Conservation (phyloP, 1,140 invertebrate genomes). For the Steinernema feltiae region DNA sequence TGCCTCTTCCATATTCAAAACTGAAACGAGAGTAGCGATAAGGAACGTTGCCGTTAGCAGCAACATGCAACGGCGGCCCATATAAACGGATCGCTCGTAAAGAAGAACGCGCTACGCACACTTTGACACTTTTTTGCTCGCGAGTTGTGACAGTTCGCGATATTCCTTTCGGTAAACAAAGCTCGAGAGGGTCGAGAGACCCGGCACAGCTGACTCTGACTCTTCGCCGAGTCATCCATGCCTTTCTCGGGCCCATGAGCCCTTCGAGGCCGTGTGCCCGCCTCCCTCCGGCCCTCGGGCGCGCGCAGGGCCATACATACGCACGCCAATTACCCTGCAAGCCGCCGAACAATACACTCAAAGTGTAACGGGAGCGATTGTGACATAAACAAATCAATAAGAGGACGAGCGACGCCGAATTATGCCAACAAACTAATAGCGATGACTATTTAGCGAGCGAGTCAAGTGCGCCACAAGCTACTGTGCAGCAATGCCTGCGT, state of each 20-base stretch:
- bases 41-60: not conserved
- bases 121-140: not conserved
- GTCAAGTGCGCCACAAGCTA: not conserved
- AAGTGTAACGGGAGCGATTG: not conserved
- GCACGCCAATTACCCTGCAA: not conserved
- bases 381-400: not conserved
- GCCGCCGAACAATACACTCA: not conserved
- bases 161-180: conserved; percentile 4
- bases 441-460: not conserved
- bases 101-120: not conserved
- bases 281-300: not conserved
- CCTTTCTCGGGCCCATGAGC: not conserved
- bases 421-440: not conserved
- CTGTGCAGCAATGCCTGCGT: conserved; percentile 25
- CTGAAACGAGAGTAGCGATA: not conserved
- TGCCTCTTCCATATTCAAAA: not conserved
- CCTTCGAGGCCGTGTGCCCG: not conserved
- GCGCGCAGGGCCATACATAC: not conserved
- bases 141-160: not conserved
- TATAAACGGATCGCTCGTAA: not conserved
- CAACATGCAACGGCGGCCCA: not conserved
- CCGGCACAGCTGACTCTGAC: not conserved
- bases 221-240: not conserved
- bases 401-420: not conserved
- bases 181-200: not conserved